A percentile compares a stretch with the other conserved stretches of the same genome.
Conservation (phyloP, 2,113 vertebrate species). For the Podocnemis expansa region DNA sequence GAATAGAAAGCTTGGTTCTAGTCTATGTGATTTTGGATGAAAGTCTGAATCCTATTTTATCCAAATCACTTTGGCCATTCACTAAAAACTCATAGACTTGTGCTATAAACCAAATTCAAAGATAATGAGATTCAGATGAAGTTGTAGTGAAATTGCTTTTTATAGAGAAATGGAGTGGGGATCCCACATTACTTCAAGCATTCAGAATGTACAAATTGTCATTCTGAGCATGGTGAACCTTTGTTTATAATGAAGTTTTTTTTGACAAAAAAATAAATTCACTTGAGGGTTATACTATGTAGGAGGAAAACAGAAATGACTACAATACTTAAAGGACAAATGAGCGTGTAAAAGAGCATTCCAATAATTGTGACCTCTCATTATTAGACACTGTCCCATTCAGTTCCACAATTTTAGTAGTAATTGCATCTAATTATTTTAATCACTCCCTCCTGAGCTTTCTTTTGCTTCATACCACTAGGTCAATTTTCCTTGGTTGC, state of each 20-base stretch:
- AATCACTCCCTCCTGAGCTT: conserved; percentile 50
- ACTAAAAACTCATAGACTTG: not conserved
- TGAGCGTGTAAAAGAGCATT: not conserved
- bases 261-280: conserved; percentile 7
- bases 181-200: not conserved
- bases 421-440: conserved; percentile 63
- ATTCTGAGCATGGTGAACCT: conserved; percentile 7
- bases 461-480: not conserved
- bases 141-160: not conserved
- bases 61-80: not conserved
- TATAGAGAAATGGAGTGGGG: not conserved
- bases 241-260: conserved; percentile 2
- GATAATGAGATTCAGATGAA: not conserved
- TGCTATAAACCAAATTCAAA: not conserved
- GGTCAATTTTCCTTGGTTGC: conserved; percentile 32
- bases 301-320: conserved; percentile 13
- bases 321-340: conserved; percentile 46
- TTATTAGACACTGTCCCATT: conserved; percentile 41
- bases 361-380: conserved; percentile 21
- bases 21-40: not conserved
- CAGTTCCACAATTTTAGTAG: conserved; percentile 37
- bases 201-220: not conserved
- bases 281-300: conserved; percentile 11
- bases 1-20: not conserved
- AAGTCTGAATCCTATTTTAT: not conserved